Conservation (phyloP, 2,113 vertebrate genomes). For the Etheostoma cragini region DNA sequence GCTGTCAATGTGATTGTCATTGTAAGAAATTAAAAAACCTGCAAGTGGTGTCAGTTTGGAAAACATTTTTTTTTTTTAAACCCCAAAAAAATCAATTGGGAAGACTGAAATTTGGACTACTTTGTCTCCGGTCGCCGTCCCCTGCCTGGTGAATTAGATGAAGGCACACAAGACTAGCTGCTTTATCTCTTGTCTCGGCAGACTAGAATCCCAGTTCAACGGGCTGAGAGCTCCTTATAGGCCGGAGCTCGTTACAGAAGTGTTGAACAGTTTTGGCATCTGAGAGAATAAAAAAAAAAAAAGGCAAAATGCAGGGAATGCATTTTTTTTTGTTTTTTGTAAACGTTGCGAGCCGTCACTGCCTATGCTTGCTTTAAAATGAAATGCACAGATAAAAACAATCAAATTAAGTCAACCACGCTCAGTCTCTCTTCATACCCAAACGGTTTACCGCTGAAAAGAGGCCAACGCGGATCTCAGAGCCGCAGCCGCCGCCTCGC, state of each 20-base stretch:
- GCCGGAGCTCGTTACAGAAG: slow-evolving; percentile 34
- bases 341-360: slow-evolving; percentile 84
- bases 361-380: slow-evolving; percentile 61
- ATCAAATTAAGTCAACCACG: slow-evolving; percentile 55
- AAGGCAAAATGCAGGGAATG: slow-evolving; percentile 82
- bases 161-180: slow-evolving; percentile 67
- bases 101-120: slow-evolving; percentile 39
- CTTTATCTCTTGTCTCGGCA: slow-evolving; percentile 45
- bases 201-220: slow-evolving; percentile 51
- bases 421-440: slow-evolving; percentile 50
- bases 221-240: slow-evolving; percentile 20
- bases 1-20: slow-evolving; percentile 69
- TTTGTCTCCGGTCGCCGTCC: not conserved
- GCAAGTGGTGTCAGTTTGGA: slow-evolving; percentile 23
- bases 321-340: slow-evolving; percentile 74
- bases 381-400: slow-evolving; percentile 73
- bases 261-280: slow-evolving; percentile 86
- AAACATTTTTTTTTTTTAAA: too few relatives aligned
- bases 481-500: slow-evolving; percentile 23
- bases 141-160: slow-evolving; percentile 75
- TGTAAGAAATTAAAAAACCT: slow-evolving; percentile 15
- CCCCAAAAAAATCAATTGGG: slow-evolving; percentile 11
- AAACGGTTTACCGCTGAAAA: slow-evolving; percentile 32
- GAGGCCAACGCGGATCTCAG: slow-evolving; percentile 30
- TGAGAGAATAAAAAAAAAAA: slow-evolving; percentile 55